A percentile compares a stretch with the other conserved stretches of the same genome.
Evolutionary conservation across 2,797 vertebrate species (phyloP).

Genomic region (Crax fasciolata): DNA sequence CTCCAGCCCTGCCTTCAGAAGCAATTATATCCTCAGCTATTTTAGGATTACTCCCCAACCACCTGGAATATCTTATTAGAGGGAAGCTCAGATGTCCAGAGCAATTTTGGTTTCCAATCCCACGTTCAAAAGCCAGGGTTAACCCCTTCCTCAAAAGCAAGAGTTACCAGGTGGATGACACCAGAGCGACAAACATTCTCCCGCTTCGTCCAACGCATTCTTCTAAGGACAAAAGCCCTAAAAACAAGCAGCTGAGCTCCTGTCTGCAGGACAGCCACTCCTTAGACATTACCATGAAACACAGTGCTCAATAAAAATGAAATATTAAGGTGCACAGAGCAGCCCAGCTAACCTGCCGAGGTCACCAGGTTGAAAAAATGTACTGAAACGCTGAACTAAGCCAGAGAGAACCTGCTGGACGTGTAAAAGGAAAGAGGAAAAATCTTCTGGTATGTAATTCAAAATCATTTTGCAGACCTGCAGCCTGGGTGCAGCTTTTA

Average conservation of each 20-base stretch:
- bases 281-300: background rate
- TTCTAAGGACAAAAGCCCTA: background rate
- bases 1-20: conserved; percentile 68
- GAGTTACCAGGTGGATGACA: background rate
- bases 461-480: background rate
- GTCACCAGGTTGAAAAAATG: background rate
- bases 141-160: conserved; percentile 66
- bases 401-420: background rate
- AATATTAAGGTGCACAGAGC: background rate
- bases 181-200: background rate
- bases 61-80: conserved; percentile 86
- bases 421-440: background rate
- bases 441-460: rapidly evolving
- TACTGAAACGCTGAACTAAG: background rate
- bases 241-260: background rate
- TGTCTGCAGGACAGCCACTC: background rate
- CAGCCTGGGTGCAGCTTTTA: background rate
- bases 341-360: background rate
- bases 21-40: conserved; percentile 80
- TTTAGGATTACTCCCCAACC: conserved; percentile 83
- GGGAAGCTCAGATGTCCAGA: conserved; percentile 83
- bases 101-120: conserved; percentile 78
- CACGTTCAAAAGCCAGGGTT: conserved; percentile 53
- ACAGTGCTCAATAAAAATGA: background rate
- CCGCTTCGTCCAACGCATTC: background rate